Percentiles rank a stretch among this genome's conserved stretches.
Evolutionary conservation across 2,797 vertebrate species (phyloP).

Genomic region (Ciconia nigra): DNA sequence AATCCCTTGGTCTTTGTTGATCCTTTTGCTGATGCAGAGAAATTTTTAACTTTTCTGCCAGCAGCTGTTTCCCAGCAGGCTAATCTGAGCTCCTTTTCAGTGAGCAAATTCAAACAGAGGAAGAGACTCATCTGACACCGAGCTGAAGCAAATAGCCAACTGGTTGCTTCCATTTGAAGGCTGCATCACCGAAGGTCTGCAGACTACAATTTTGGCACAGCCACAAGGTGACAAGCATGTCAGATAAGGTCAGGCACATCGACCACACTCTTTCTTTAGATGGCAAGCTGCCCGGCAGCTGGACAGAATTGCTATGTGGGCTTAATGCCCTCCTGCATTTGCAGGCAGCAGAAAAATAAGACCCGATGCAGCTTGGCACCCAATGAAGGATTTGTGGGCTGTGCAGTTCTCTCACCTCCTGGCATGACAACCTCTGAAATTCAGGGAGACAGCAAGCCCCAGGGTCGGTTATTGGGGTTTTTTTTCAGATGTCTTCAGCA

Average conservation of each 20-base stretch:
- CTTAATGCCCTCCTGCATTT: background rate
- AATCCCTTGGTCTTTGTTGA: background rate
- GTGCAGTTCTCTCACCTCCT: background rate
- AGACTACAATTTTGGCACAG: background rate
- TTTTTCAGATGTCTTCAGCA: background rate
- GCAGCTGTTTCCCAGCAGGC: background rate
- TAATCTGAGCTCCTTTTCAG: background rate
- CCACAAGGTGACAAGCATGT: background rate
- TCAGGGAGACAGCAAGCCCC: background rate
- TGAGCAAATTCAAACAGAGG: background rate
- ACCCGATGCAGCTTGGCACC: background rate
- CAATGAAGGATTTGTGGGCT: background rate
- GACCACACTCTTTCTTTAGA: background rate
- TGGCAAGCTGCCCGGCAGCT: background rate
- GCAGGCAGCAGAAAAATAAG: background rate
- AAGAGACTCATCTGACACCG: background rate
- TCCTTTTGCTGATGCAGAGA: background rate
- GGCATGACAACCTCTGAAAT: background rate
- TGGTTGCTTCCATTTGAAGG: background rate
- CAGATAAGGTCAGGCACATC: background rate
- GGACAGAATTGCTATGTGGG: background rate
- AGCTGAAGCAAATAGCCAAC: background rate
- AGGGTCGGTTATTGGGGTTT: accelerated
- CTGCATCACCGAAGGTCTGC: background rate
- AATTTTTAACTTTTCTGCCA: background rate